These are phyloP conservation scores for Sapajus apella DNA, from an alignment of 2,113 vertebrate species.

Conservation along the genomic window DNA sequence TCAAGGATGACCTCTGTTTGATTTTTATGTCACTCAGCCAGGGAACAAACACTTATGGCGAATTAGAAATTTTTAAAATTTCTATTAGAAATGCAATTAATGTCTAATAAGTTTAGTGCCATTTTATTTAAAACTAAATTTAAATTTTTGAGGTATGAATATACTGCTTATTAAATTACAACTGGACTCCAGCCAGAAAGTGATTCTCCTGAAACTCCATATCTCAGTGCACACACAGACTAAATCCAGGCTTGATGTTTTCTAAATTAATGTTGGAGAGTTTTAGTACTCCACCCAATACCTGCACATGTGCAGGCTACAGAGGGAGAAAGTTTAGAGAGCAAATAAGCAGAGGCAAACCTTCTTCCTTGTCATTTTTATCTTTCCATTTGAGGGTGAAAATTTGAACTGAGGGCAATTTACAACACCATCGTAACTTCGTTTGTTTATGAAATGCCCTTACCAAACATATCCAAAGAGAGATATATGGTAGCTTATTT, in stretches of 20 bases:
- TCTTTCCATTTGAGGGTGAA: background rate
- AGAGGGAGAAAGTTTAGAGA: background rate
- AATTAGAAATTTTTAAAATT: background rate
- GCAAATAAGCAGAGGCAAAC: background rate
- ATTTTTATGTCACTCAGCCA: background rate
- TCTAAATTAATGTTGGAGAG: background rate
- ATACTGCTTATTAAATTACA: background rate
- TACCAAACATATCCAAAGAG: background rate
- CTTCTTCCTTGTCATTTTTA: background rate
- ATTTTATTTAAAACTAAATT: conserved; percentile 9
- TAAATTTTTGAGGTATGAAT: background rate
- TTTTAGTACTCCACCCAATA: background rate
- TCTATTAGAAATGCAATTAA: background rate
- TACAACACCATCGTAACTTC: background rate
- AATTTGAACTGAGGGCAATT: background rate
- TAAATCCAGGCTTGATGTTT: background rate
- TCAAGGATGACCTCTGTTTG: background rate
- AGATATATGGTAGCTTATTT: background rate
- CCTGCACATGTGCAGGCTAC: background rate
- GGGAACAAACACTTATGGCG: background rate
- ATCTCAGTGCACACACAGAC: background rate
- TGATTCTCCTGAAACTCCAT: background rate
- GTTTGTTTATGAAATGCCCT: background rate
- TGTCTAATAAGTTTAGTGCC: background rate
- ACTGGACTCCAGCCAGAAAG: background rate